These are phyloP conservation scores for Bergia sp. DNA, from an alignment of 92 coral and sea anemone genomes.

Conservation along the genomic window DNA sequence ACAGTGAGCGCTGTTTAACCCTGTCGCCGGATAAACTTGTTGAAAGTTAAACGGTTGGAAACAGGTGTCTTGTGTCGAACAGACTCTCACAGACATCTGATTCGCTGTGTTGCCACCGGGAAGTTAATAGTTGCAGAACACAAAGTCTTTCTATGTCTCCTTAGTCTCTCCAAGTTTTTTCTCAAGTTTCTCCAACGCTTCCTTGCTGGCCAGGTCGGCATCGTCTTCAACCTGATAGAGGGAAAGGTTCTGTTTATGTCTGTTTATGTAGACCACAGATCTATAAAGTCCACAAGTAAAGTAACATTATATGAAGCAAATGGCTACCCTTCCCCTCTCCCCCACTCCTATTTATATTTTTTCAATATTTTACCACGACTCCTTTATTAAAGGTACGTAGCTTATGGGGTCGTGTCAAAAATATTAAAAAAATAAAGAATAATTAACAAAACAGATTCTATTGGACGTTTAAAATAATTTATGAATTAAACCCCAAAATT, in stretches of 20 bases:
- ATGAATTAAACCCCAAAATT: too few species aligned
- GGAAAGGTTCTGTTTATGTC: not conserved
- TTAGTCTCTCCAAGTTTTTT: conserved; percentile 71
- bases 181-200: conserved; percentile 88
- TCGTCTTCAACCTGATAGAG: conserved; percentile 88
- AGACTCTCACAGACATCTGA: not conserved
- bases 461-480: too few species aligned
- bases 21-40: too few species aligned
- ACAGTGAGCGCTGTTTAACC: too few species aligned
- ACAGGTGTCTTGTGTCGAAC: not conserved
- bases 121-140: not conserved
- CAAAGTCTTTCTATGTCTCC: not conserved
- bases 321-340: not conserved
- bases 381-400: too few species aligned
- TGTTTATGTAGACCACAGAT: not conserved
- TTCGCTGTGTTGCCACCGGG: not conserved
- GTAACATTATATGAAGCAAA: not conserved
- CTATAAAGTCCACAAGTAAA: not conserved
- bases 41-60: too few species aligned
- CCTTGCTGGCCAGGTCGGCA: conserved; percentile 73
- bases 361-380: too few species aligned
- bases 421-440: too few species aligned
- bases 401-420: too few species aligned
- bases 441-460: too few species aligned
- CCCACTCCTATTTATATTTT: too few species aligned